These are phyloP conservation scores for Myotis brandtii DNA, from an alignment of 2,113 vertebrate genomes.

Conservation along the genomic window DNA sequence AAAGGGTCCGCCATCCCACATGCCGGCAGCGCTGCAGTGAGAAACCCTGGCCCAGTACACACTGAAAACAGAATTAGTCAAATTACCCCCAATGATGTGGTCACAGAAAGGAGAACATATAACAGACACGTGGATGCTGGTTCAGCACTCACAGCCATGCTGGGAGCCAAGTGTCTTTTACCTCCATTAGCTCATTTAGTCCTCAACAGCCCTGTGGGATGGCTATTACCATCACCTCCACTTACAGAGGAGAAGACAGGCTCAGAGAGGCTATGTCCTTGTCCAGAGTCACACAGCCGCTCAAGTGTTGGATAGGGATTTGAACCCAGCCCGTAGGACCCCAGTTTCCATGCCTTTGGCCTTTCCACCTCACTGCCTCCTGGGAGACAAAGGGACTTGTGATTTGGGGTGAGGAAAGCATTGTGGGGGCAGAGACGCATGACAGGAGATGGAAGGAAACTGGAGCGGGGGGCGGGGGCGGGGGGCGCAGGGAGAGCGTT, in stretches of 20 bases:
- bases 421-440: background rate
- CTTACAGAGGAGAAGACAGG: background rate
- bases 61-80: background rate
- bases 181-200: background rate
- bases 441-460: background rate
- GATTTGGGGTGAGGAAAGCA: background rate
- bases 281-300: background rate
- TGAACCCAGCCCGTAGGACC: background rate
- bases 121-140: no score
- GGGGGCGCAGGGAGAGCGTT: background rate
- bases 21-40: background rate
- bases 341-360: background rate
- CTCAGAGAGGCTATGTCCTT: background rate
- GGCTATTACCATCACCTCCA: background rate
- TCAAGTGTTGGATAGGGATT: background rate
- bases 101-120: background rate
- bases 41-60: background rate
- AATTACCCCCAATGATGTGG: background rate
- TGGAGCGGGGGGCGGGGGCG: rapidly evolving
- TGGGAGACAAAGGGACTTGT: background rate
- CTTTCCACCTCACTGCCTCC: rapidly evolving
- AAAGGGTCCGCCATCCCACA: background rate
- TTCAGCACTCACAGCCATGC: rapidly evolving
- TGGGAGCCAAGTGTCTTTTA: background rate
- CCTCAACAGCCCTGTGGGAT: background rate